Conservation (phyloP, 2,888 invertebrate genomes). For the Orgyia antiqua region DNA sequence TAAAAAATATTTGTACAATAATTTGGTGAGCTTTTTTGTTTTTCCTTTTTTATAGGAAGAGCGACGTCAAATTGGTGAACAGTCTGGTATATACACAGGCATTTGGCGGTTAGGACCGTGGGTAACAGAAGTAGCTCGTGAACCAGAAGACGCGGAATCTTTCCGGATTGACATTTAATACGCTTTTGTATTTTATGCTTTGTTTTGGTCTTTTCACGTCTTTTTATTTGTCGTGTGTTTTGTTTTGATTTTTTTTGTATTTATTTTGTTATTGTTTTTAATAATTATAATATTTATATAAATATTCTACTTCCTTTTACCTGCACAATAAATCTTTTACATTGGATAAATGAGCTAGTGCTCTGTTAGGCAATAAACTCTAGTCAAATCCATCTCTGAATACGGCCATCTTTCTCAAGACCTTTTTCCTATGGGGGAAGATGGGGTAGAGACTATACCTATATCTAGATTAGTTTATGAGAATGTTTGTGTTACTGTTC, state of each 20-base stretch:
- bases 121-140: constrained; percentile 45
- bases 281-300: no score
- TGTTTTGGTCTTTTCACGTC: not conserved
- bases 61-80: constrained; percentile 45
- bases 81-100: constrained; percentile 58
- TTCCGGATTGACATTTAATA: constrained; percentile 8
- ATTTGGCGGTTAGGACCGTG: constrained; percentile 58
- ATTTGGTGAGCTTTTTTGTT: not conserved
- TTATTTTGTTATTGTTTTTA: not conserved
- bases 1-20: not conserved
- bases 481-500: no score
- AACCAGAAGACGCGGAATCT: constrained; percentile 38
- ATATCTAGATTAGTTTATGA: no score
- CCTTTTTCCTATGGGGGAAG: no score
- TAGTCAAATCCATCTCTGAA: no score
- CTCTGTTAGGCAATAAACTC: no score
- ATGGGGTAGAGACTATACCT: no score
- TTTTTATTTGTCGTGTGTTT: not conserved
- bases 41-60: constrained; percentile 41
- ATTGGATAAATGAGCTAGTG: no score
- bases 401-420: no score
- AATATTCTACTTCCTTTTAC: no score
- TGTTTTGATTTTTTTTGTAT: not conserved
- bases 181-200: not conserved
- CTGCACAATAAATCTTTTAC: no score